Base-by-base conservation (phyloP, 1,140 invertebrate species). In the Pseudomyrmex sp. region DNA sequence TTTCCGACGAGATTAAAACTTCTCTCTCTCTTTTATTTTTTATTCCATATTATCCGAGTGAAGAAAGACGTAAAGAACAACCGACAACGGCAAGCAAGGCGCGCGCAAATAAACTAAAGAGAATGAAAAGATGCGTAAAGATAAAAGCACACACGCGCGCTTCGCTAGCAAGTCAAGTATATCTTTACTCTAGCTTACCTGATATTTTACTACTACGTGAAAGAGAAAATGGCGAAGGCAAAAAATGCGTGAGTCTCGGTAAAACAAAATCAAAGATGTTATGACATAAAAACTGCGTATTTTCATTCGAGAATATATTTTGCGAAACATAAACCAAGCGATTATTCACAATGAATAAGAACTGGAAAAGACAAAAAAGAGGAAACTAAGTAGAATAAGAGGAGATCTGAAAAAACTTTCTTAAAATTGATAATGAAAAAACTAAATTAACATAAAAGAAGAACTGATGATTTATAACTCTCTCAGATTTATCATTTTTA, bases 251-350 rank as follows among this genome's bases (percentile, higher is more conserved):
- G 46, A 77, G 52, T 15, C 5, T 56, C 18, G 26, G 4, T 44
- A 69, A 69, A 56, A 35, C 35, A 35, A 35, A 13, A 77, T 68
- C 26, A 68, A 26, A 54, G 46, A 15, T 18, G 56, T 77, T 20
- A 4, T 69, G 56, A 68, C 7, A 46, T 9, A 26, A 26, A 54
- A 77, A 68, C n/a, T n/a, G 46, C n/a, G 48, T 35, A 13, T 63
- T 35, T 35, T 26, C 15, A 61, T 61, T 74, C 20, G 15, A 54
- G 13, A 23, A 15, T 50, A 76, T 52, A 26, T 65, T 65, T 76
- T 65, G 26, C 59, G 52, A 86, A 83, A 83, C 23, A 54, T 68
- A 46, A 35, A 77, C 54, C 50, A 44, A 68, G 54, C 15, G 23
- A 72, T 77, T 52, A 35, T 4, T 13, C 46, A 4, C 54, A 46